A percentile compares a stretch with the other conserved stretches of the same genome.
Conservation (phyloP, 2,888 invertebrate genomes). For the Tinea semifulvella region DNA sequence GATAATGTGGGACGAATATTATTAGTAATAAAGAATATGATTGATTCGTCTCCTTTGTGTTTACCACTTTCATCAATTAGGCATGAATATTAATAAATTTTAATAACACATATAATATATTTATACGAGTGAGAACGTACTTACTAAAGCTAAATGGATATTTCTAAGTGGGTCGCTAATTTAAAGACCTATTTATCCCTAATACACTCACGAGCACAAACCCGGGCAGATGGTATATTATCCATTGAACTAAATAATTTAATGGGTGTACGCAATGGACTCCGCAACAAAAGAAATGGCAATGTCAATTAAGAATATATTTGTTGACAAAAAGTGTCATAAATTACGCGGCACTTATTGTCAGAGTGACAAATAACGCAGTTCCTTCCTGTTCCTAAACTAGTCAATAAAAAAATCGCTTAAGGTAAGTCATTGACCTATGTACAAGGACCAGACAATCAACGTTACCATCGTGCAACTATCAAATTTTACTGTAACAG, state of each 20-base stretch:
- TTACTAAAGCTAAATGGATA: no score
- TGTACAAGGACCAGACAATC: no score
- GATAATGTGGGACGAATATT: neutral
- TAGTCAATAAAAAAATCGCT: neutral
- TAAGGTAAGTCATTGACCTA: no score
- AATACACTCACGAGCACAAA: neutral
- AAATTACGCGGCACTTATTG: neutral
- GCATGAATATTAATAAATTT: no score
- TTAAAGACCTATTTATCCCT: neutral
- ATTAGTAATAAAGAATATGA: no score
- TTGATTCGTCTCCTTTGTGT: no score
- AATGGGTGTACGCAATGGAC: conserved; percentile 2
- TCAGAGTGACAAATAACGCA: neutral
- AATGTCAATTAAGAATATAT: conserved; percentile 5
- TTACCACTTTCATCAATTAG: no score
- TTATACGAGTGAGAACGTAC: no score
- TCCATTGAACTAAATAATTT: neutral
- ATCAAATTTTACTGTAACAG: no score
- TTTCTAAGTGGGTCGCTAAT: no score
- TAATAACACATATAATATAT: no score
- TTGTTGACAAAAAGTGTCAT: conserved; percentile 7
- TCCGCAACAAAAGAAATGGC: neutral
- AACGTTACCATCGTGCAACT: no score
- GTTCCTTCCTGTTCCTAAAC: neutral
- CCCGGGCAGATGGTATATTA: neutral